A percentile compares a stretch with the other conserved stretches of the same genome.
Evolutionary conservation across 1,140 invertebrate genomes (phyloP).

Genomic region (Drosophila nikananu): DNA sequence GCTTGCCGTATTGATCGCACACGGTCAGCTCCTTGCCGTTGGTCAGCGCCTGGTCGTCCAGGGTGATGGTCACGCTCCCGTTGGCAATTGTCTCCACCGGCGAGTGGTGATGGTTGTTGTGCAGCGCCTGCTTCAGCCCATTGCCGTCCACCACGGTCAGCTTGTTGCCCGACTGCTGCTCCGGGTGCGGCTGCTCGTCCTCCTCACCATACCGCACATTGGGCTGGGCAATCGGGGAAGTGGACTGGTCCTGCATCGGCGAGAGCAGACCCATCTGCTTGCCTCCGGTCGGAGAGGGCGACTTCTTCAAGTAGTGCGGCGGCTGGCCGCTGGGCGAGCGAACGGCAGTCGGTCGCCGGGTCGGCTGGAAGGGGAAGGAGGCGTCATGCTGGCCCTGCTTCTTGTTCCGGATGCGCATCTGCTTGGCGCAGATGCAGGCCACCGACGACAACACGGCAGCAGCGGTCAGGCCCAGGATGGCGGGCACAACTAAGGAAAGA

Average conservation of each 20-base stretch:
- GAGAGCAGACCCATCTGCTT: slow-evolving; percentile 85
- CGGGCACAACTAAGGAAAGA: slow-evolving; percentile 72
- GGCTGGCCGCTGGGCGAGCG: slow-evolving; percentile 87
- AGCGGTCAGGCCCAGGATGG: slow-evolving; percentile 76
- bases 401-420: slow-evolving; percentile 79
- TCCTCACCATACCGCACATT: slow-evolving; percentile 79
- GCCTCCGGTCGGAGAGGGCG: slow-evolving; percentile 93
- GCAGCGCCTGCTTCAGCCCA: slow-evolving; percentile 39
- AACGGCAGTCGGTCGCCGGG: slow-evolving; percentile 87
- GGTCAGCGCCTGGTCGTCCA: slow-evolving; percentile 79
- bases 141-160: slow-evolving; percentile 57
- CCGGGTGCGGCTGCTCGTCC: slow-evolving; percentile 60
- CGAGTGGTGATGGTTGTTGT: slow-evolving; percentile 73
- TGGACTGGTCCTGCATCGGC: slow-evolving; percentile 81
- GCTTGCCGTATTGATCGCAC: slow-evolving; percentile 86
- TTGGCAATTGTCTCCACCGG: slow-evolving; percentile 74
- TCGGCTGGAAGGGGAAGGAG: slow-evolving; percentile 87
- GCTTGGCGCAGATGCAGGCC: slow-evolving; percentile 80
- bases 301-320: slow-evolving; percentile 94
- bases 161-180: slow-evolving; percentile 52
- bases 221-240: slow-evolving; percentile 73
- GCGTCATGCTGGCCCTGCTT: slow-evolving; percentile 81
- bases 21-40: slow-evolving; percentile 85
- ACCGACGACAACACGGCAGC: slow-evolving; percentile 78
- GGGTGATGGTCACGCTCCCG: slow-evolving; percentile 75